Evolutionary conservation across 2,888 invertebrate species (phyloP).

Genomic region (Cantharis rufa): DNA sequence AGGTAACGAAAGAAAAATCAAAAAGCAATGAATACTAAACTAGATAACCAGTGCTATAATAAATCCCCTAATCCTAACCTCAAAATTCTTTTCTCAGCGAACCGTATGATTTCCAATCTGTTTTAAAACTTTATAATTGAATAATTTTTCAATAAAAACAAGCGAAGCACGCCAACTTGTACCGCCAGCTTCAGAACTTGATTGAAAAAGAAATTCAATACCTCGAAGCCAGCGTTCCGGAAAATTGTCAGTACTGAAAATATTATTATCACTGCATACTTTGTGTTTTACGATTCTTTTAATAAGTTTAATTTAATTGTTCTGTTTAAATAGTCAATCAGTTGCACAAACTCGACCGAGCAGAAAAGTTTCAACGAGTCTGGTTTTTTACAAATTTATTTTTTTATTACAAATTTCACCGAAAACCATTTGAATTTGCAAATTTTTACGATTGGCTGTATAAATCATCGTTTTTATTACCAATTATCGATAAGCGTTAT

Average conservation of each 20-base stretch:
- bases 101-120: conserved; percentile 55
- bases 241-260: conserved; percentile 48
- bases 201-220: conserved; percentile 52
- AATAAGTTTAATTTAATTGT: conserved; percentile 37
- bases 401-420: not conserved
- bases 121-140: conserved; percentile 57
- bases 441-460: not conserved
- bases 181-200: conserved; percentile 39
- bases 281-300: conserved; percentile 41
- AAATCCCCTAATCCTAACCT: conserved; percentile 39
- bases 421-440: not conserved
- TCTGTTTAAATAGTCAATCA: conserved; percentile 5
- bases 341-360: not conserved
- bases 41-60: conserved; percentile 25
- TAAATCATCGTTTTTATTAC: conserved; percentile 6
- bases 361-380: not conserved
- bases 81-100: conserved; percentile 45
- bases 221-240: conserved; percentile 40
- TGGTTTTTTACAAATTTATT: not conserved
- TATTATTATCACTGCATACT: conserved; percentile 48
- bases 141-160: conserved; percentile 57
- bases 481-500: conserved; percentile 30
- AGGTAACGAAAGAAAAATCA: conserved; percentile 14
- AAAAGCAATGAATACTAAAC: conserved; percentile 31
- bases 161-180: conserved; percentile 47